Percentiles rank a stretch among this genome's conserved stretches.
Evolutionary conservation across 1,140 invertebrate genomes (phyloP).

Genomic region (Dinoponera quadriceps): DNA sequence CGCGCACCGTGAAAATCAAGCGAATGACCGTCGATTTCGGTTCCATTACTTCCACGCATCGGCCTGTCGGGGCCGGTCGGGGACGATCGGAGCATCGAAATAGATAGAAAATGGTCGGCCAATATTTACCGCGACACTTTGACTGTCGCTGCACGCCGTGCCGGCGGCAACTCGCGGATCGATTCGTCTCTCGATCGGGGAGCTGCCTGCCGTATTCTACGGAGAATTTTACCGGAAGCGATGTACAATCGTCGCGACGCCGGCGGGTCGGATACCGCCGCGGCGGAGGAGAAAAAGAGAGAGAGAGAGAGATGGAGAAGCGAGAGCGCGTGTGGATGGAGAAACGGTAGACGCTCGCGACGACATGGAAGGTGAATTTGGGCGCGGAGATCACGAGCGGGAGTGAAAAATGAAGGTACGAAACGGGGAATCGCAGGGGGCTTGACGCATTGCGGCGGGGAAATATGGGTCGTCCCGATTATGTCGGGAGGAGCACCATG

Average conservation of each 20-base stretch:
- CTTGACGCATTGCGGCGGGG: slow-evolving; percentile 78
- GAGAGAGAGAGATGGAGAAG: slow-evolving; percentile 11
- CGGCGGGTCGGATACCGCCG: slow-evolving; percentile 16
- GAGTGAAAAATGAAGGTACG: slow-evolving; percentile 71
- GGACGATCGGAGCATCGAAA: slow-evolving; percentile 5
- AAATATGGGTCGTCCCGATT: slow-evolving; percentile 82
- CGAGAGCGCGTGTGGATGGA: neutral
- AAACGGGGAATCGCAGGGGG: slow-evolving; percentile 60
- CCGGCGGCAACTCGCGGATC: slow-evolving; percentile 45
- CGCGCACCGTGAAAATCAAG: slow-evolving; percentile 1
- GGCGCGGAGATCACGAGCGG: slow-evolving; percentile 42
- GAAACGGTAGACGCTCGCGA: slow-evolving; percentile 55
- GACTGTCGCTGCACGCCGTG: slow-evolving; percentile 16
- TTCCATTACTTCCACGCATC: neutral
- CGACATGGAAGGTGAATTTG: slow-evolving; percentile 71
- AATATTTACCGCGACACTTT: slow-evolving; percentile 43
- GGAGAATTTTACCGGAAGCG: slow-evolving; percentile 56
- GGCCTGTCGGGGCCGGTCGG: slow-evolving; percentile 38
- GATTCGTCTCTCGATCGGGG: slow-evolving; percentile 45
- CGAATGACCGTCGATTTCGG: slow-evolving; percentile 28
- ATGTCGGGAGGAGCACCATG: slow-evolving; percentile 73
- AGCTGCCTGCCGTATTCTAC: slow-evolving; percentile 6
- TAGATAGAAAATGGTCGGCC: slow-evolving; percentile 54
- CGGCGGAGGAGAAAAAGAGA: neutral
- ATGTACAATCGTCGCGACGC: slow-evolving; percentile 55